A percentile compares a stretch with the other conserved stretches of the same genome.
Conservation (phyloP, 64 coral and sea anemone genomes). For the Pocillopora damicornis region DNA sequence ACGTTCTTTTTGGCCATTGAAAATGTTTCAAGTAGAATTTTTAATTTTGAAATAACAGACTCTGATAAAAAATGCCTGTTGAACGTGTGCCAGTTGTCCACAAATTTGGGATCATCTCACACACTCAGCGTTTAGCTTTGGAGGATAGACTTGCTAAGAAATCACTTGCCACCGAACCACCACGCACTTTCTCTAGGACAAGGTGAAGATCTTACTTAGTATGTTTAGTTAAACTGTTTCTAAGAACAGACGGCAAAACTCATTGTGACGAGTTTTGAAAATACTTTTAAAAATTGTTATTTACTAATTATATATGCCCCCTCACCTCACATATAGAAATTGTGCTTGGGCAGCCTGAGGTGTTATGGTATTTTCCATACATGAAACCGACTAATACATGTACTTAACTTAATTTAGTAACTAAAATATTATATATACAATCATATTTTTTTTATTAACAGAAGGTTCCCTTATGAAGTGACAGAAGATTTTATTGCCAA, state of each 20-base stretch:
- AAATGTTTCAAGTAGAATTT: neutral
- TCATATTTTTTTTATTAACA: constrained; percentile 14
- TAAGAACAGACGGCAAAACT: too few species aligned
- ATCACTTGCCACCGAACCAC: constrained; percentile 32
- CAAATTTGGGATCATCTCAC: constrained; percentile 98
- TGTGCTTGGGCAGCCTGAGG: too few species aligned
- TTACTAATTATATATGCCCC: too few species aligned
- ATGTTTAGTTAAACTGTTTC: neutral
- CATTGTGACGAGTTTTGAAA: too few species aligned
- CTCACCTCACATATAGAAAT: too few species aligned
- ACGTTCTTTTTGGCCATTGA: neutral
- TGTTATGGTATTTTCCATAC: too few species aligned
- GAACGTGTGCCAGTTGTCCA: constrained; percentile 84
- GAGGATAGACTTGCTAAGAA: constrained; percentile 75
- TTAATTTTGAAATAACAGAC: neutral
- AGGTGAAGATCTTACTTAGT: constrained; percentile 18
- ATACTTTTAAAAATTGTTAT: too few species aligned
- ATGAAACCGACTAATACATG: too few species aligned
- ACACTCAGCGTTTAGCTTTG: constrained; percentile 79
- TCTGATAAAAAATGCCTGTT: constrained; percentile 56
- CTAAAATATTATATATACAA: neutral
- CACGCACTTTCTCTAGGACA: constrained; percentile 62
- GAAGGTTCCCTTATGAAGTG: constrained; percentile 65
- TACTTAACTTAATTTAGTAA: neutral
- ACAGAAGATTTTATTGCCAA: constrained; percentile 85